phyloP scores from a whole-genome alignment of 1,140 invertebrate genomes.

The Cylas formicarius region DNA sequence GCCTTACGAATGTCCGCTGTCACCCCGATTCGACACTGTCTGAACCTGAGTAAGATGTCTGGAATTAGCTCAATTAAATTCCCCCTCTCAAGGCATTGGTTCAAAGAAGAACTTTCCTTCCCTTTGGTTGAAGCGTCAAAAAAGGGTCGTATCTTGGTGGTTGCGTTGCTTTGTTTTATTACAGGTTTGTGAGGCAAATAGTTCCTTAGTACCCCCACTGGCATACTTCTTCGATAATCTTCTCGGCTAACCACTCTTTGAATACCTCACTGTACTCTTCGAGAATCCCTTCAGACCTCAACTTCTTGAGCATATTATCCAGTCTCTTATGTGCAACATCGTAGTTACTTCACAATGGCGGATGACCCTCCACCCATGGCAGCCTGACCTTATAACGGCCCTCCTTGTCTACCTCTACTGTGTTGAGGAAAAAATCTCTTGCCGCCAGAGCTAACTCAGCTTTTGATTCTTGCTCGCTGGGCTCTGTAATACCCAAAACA shows the following conservation, averaged over 20 bases:
- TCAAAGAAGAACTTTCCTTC: conserved; percentile 22
- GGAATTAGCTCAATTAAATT: conserved; percentile 41
- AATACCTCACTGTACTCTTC: conserved; percentile 18
- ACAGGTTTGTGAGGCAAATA: conserved; percentile 26
- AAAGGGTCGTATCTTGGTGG: conserved; percentile 19
- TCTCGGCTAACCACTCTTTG: conserved; percentile 20
- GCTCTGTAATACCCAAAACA: conserved; percentile 15
- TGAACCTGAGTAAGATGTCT: conserved; percentile 37
- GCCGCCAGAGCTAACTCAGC: not conserved
- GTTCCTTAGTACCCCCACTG: conserved; percentile 1
- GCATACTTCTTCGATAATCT: conserved; percentile 23
- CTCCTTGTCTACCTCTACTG: not conserved
- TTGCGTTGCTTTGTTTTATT: conserved; percentile 18
- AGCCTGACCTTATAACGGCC: conserved; percentile 17
- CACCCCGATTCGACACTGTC: conserved; percentile 34
- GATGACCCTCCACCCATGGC: conserved; percentile 18
- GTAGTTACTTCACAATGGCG: conserved; percentile 4
- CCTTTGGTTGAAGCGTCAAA: conserved; percentile 28
- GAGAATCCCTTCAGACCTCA: conserved; percentile 3
- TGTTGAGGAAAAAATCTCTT: conserved; percentile 9
- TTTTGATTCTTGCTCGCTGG: conserved; percentile 4
- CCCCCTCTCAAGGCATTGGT: conserved; percentile 31
- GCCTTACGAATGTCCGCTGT: conserved; percentile 42
- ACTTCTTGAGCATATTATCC: conserved; percentile 6
- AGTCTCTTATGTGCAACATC: conserved; percentile 15